Percentiles rank a stretch among this genome's conserved stretches.
Evolutionary conservation across 1,140 invertebrate genomes (phyloP).

Genomic region (Lepidurus arcticus): DNA sequence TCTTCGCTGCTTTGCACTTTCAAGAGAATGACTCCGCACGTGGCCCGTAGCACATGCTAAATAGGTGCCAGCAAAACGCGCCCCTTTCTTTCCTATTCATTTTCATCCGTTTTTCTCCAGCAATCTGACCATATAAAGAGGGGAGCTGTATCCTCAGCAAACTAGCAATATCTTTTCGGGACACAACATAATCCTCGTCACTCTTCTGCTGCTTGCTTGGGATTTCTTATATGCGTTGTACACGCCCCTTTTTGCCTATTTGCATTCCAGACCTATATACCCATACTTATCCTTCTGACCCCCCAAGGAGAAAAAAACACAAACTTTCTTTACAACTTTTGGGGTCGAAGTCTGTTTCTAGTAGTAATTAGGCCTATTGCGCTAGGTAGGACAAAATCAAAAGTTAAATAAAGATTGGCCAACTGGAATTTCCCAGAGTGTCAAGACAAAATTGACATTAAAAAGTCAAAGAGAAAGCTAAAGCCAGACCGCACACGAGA

Average conservation of each 20-base stretch:
- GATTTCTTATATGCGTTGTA: not conserved
- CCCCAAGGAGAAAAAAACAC: not conserved
- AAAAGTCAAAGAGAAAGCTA: no score
- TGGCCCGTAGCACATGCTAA: slow-evolving; percentile 18
- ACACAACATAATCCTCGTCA: slow-evolving; percentile 15
- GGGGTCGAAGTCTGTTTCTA: no score
- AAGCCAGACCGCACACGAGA: no score
- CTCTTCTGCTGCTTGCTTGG: not conserved
- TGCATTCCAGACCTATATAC: slow-evolving; percentile 4
- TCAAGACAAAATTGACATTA: no score
- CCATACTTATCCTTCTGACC: not conserved
- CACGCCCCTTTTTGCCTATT: not conserved
- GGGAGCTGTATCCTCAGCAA: not conserved
- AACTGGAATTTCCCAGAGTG: no score
- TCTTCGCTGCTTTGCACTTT: slow-evolving; percentile 14
- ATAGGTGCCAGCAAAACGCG: not conserved
- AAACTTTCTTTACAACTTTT: no score
- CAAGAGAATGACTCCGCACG: not conserved
- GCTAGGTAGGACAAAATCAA: no score
- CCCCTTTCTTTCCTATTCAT: slow-evolving; percentile 9
- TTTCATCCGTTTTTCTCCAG: slow-evolving; percentile 1
- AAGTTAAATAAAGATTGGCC: no score
- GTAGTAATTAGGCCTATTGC: no score
- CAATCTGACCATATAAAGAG: slow-evolving; percentile 22
- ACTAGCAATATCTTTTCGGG: slow-evolving; percentile 10